Percentiles rank a stretch among this genome's conserved stretches.
Evolutionary conservation across 2,113 vertebrate species (phyloP).

Genomic region (Calidris pygmaea): DNA sequence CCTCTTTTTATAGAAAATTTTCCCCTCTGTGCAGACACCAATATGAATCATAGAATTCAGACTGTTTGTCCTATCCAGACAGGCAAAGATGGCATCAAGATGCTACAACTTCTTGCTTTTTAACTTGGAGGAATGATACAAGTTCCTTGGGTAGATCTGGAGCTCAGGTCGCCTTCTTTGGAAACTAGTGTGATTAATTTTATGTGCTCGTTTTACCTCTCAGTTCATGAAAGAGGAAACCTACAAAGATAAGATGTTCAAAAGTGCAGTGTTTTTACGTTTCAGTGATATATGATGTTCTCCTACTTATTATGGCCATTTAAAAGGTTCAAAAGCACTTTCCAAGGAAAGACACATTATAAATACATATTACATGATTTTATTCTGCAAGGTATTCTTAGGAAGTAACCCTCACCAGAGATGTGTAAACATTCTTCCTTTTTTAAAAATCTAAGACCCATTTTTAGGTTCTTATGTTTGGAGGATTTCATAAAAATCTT

Average conservation of each 20-base stretch:
- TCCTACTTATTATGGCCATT: neutral
- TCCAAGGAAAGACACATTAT: neutral
- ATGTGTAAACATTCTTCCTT: neutral
- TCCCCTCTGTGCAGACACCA: neutral
- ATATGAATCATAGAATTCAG: neutral
- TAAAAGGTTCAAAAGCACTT: neutral
- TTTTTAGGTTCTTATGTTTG: neutral
- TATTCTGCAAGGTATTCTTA: neutral
- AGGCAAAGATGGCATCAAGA: neutral
- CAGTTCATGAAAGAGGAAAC: neutral
- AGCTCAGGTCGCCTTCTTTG: neutral
- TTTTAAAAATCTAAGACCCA: neutral
- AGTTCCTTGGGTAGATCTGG: neutral
- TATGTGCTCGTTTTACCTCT: neutral
- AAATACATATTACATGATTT: neutral
- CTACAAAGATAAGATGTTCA: neutral
- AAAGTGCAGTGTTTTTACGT: neutral
- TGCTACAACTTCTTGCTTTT: neutral
- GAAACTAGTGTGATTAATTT: neutral
- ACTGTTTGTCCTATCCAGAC: neutral
- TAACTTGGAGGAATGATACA: neutral
- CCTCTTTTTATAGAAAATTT: neutral
- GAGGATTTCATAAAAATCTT: neutral
- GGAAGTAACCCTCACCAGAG: neutral
- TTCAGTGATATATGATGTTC: neutral